Evolutionary conservation across 2,797 vertebrate species (phyloP), one percentile per base, ranked within the genome.

Genomic region (Columba guinea): DNA sequence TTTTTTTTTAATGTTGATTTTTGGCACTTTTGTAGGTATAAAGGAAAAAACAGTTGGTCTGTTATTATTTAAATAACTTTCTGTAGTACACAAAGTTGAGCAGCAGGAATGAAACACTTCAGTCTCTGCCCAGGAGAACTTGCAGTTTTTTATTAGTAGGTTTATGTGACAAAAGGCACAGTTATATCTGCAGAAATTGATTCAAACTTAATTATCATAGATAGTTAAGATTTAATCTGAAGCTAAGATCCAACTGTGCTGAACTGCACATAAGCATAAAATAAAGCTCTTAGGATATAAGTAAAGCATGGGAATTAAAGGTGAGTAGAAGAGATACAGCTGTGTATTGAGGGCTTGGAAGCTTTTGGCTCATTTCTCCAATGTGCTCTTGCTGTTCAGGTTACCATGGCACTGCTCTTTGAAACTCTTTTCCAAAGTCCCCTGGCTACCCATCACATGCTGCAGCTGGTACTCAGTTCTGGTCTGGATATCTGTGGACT

Each of bases 401-500:
- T 98, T 71, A 97, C 97, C 70, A 84, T 98, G 95, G 95, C 80
- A 23, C 24, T 98, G 68, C 94, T 97, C 76, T 95, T 87, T 80
- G 95, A 95, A 62, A 84, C 83, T 41, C 87, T 98, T 24, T 95
- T 98, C 80, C 84, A 20, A 39, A 93, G 96, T 32, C 97, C 98
- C 70, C 56, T 96, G 20, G 90, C 96, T 34, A 90, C 95, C 96
- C 98, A 98, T 91, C 96, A 96, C 87, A 65, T 92, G 18, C 91
- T 98, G 80, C 98, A 98, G 95, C 95, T 97, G 89, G 76, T 98
- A 21, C 90, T 96, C 2, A 7, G 92, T 39, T 95, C 94, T 13
- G 97, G 97, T 28, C 96, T 98, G 70, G 97, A 98, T 63, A 92
- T 98, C 34, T 98, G 98, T 70, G 98, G 98, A 39, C 95, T 98